phyloP scores from a whole-genome alignment of 1,140 invertebrate genomes.

The Psix sp. region DNA sequence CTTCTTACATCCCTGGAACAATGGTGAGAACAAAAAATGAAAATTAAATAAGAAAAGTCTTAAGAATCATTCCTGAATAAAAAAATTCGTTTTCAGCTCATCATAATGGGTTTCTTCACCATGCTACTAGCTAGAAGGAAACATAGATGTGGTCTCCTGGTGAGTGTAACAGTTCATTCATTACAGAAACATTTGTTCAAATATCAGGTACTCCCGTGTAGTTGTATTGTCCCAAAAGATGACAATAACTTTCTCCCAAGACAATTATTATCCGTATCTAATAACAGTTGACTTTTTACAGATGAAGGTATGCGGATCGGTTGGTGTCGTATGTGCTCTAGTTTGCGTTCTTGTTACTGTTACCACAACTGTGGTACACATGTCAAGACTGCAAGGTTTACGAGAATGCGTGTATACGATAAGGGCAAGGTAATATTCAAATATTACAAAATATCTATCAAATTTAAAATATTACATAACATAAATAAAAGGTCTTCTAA shows the following conservation, averaged over 20 bases:
- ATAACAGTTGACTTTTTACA: conserved; percentile 71
- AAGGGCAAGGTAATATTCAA: conserved; percentile 72
- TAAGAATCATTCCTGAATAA: background rate
- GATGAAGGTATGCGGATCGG: conserved; percentile 91
- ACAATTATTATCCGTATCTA: conserved; percentile 64
- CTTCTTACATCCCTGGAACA: conserved; percentile 87
- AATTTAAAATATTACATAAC: no score
- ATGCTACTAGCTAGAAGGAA: conserved; percentile 89
- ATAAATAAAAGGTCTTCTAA: no score
- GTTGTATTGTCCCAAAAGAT: background rate
- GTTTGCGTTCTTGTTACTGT: conserved; percentile 92
- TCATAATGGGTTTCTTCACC: conserved; percentile 89
- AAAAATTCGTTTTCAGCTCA: conserved; percentile 79
- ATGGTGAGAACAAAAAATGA: conserved; percentile 79
- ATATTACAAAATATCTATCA: no score
- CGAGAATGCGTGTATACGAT: conserved; percentile 90
- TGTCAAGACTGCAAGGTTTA: conserved; percentile 91
- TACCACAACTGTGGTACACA: conserved; percentile 94
- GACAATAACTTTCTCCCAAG: background rate
- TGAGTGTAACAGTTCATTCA: conserved; percentile 74
- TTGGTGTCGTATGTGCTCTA: conserved; percentile 88
- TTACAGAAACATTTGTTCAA: background rate
- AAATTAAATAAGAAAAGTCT: conserved; percentile 6
- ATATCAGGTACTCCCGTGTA: no score
- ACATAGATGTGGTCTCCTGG: conserved; percentile 91